These are phyloP conservation scores for Pelusios castaneus DNA, from an alignment of 2,113 vertebrate genomes.

Conservation along the genomic window DNA sequence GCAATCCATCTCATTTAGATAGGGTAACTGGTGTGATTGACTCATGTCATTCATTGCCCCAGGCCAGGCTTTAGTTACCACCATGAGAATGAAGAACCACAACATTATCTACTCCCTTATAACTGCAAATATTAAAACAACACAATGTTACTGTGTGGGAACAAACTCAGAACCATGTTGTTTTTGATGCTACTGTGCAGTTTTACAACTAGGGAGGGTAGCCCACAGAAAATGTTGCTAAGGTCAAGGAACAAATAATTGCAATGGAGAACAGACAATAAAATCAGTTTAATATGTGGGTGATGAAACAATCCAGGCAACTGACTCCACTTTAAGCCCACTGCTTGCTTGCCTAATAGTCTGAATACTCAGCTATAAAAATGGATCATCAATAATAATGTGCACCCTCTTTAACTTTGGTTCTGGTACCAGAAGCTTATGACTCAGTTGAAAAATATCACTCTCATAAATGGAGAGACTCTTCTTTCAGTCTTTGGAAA, in stretches of 20 bases:
- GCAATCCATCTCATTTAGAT: not conserved
- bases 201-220: not conserved
- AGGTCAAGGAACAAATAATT: not conserved
- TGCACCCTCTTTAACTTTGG: not conserved
- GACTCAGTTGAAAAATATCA: not conserved
- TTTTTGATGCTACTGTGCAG: not conserved
- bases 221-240: not conserved
- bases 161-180: not conserved
- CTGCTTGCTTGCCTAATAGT: not conserved
- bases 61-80: not conserved
- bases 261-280: not conserved
- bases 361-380: not conserved
- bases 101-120: not conserved
- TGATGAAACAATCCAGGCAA: not conserved
- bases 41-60: not conserved
- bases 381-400: not conserved
- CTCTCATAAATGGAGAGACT: not conserved
- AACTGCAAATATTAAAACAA: not conserved
- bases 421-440: not conserved
- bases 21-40: not conserved
- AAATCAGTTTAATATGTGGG: not conserved
- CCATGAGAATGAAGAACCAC: not conserved
- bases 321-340: not conserved
- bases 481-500: not conserved
- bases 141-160: accelerated